Conservation (phyloP, 2,113 vertebrate genomes). For the Lutjanus erythropterus region DNA sequence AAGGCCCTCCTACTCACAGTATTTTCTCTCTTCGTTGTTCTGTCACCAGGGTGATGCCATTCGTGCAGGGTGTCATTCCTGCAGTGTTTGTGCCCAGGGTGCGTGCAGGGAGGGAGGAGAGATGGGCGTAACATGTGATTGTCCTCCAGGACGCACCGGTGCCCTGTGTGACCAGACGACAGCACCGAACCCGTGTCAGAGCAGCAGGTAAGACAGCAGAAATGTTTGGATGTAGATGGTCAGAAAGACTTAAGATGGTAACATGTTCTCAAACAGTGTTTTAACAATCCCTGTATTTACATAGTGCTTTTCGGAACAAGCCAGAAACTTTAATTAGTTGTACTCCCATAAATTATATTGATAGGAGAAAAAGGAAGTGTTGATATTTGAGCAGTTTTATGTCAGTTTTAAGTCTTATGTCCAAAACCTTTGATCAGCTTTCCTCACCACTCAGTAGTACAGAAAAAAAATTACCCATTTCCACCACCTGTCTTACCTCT, state of each 20-base stretch:
- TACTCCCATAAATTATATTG: too few species aligned
- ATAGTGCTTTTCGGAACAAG: too few species aligned
- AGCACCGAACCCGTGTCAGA: slow-evolving; percentile 85
- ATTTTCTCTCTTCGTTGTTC: background rate
- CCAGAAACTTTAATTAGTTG: too few species aligned
- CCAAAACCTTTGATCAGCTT: background rate
- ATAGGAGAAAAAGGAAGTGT: background rate
- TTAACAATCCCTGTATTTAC: too few species aligned
- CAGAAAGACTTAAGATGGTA: background rate
- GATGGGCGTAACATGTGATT: slow-evolving; percentile 92
- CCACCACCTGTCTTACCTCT: background rate
- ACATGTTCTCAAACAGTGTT: background rate
- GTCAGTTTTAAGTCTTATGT: too few species aligned
- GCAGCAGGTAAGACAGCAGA: slow-evolving; percentile 85
- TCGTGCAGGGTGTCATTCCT: slow-evolving; percentile 94
- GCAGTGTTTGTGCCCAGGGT: slow-evolving; percentile 93
- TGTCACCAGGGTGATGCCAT: slow-evolving; percentile 78
- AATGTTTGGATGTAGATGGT: background rate
- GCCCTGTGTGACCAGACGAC: slow-evolving; percentile 91
- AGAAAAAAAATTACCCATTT: background rate
- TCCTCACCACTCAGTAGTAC: background rate
- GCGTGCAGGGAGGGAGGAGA: slow-evolving; percentile 92
- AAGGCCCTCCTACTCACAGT: background rate
- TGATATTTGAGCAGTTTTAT: background rate
- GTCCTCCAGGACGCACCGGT: slow-evolving; percentile 90